These are phyloP conservation scores for Ictalurus furcatus DNA, from an alignment of 2,113 vertebrate genomes.

Conservation along the genomic window DNA sequence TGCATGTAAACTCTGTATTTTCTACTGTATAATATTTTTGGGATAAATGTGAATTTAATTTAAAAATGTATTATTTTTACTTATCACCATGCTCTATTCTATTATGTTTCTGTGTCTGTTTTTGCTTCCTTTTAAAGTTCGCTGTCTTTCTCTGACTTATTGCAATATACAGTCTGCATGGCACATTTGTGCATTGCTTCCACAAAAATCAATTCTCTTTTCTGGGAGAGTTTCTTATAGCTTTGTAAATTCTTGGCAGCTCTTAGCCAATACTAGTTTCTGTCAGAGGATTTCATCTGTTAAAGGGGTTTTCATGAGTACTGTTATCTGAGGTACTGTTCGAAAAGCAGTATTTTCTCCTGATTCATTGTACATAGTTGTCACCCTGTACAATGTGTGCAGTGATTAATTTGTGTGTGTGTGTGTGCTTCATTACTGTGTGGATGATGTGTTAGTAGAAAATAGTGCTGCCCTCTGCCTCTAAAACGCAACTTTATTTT, in stretches of 20 bases:
- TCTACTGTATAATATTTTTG: not conserved
- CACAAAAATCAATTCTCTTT: not conserved
- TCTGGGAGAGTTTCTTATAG: not conserved
- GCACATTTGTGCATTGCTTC: not conserved
- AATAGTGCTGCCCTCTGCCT: conserved; percentile 52
- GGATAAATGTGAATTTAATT: not conserved
- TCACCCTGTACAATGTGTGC: conserved; percentile 19
- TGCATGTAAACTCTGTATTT: not conserved
- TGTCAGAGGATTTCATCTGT: not conserved
- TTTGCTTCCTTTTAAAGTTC: not conserved
- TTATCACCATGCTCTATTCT: not conserved
- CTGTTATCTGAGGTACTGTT: not conserved
- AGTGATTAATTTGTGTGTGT: conserved; percentile 22
- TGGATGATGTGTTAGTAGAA: conserved; percentile 51
- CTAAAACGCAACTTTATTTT: conserved; percentile 75
- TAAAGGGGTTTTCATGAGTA: not conserved
- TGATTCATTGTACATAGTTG: conserved; percentile 1
- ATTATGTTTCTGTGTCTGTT: not conserved
- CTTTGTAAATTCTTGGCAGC: not conserved
- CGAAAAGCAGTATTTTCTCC: not conserved
- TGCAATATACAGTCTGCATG: not conserved
- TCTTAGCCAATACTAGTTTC: not conserved
- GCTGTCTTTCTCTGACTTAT: not conserved
- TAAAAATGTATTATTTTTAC: not conserved
- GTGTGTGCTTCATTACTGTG: conserved; percentile 30